phyloP scores from a whole-genome alignment of 1,140 invertebrate species.

The Mesaphorura yosii region DNA sequence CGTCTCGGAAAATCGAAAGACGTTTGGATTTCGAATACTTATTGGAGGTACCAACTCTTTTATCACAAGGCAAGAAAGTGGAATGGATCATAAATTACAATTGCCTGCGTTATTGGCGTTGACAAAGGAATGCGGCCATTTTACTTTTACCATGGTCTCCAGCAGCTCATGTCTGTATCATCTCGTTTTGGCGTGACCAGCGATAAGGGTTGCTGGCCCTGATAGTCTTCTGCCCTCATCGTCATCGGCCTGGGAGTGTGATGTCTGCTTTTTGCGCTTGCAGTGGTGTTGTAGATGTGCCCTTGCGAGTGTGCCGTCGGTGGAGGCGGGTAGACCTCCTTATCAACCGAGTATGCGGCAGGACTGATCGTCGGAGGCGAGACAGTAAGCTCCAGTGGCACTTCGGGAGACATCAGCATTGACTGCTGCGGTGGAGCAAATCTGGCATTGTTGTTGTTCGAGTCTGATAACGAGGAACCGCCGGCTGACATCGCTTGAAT shows the following conservation, averaged over 20 bases:
- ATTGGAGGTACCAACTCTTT: too few species aligned
- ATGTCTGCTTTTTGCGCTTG: too few species aligned
- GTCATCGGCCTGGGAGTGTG: background rate
- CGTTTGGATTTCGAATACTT: too few species aligned
- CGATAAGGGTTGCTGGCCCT: conserved; percentile 12
- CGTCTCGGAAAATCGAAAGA: too few species aligned
- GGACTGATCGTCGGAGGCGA: background rate
- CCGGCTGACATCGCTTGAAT: conserved; percentile 6
- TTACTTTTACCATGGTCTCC: conserved; percentile 27
- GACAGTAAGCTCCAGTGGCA: conserved; percentile 24
- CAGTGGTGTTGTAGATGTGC: too few species aligned
- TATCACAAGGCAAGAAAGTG: too few species aligned
- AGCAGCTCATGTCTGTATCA: conserved; percentile 16
- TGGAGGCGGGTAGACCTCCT: too few species aligned
- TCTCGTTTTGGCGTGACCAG: conserved; percentile 24
- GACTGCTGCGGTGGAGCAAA: conserved; percentile 15
- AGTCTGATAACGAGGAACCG: too few species aligned
- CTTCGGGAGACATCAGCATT: conserved; percentile 23
- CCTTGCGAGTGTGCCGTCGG: background rate
- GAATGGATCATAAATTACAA: too few species aligned
- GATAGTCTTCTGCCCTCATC: background rate
- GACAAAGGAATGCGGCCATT: too few species aligned
- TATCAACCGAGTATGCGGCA: background rate
- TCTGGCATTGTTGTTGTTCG: conserved; percentile 11
- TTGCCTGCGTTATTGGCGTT: too few species aligned